Evolutionary conservation across 1,140 invertebrate species (phyloP), one percentile per base, ranked within the genome.

Genomic region (Drosophila miranda): DNA sequence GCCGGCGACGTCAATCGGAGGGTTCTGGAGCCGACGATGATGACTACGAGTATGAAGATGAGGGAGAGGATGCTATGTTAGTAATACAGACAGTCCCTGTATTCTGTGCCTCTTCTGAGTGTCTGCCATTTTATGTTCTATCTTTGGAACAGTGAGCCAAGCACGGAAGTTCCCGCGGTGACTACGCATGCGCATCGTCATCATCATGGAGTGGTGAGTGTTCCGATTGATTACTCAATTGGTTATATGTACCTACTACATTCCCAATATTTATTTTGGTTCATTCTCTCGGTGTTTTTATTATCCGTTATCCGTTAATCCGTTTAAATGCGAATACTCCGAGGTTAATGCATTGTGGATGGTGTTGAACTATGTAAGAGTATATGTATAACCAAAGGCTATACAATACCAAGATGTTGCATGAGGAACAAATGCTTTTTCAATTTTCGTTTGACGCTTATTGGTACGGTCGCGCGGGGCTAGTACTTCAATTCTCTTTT

Each of bases 131-230:
- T 14, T 3, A 7, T 13, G 8, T 56, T 44, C 6, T 67, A 81
- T 46, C 56, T 38, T 13, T 3, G 11, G 30, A 13, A 38, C 34
- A 81, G 73, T 5, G 82, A 74, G 59, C 67, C 78, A 46, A 80
- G 78, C 28, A 91, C 88, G 42, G 90, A 83, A 63, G 69, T 89
- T 11, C 78, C 88, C 26, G 72, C 76, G 49, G 90, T 91, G 23
- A 90, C 92, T 55, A 90, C 90, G 7, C 94, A 94, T 90, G 93
- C 93, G 1, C 94, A 94, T 89, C 91, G 94, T 52, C 94, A 95
- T 89, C 94, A 94, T 84, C 94, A 94, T 77, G 94, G 94, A 11
- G 93, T 57, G 90, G 90, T 91, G 64, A 89, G 90, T 91, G 19
- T 57, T 58, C 43, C 19, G 21, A 43, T 30, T 45, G 9, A 6